phyloP scores from a whole-genome alignment of 1,140 invertebrate genomes.

The Galleria mellonella region DNA sequence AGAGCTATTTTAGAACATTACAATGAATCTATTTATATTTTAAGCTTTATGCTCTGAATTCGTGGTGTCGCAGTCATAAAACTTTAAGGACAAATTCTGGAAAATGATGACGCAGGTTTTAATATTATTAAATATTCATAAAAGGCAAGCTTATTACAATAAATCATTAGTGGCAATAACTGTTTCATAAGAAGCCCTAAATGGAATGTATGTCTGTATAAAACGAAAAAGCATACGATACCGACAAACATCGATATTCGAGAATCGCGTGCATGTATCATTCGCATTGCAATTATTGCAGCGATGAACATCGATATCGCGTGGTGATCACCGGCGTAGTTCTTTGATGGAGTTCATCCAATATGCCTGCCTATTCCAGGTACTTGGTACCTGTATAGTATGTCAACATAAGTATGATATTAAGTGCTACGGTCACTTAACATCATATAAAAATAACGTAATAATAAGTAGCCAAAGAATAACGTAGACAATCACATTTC shows the following conservation, averaged over 20 bases:
- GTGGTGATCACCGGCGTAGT: conserved; percentile 36
- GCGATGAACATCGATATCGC: conserved; percentile 56
- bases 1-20: too few species aligned
- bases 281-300: conserved; percentile 60
- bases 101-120: too few species aligned
- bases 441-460: too few species aligned
- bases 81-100: too few species aligned
- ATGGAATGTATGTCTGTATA: conserved; percentile 12
- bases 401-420: too few species aligned
- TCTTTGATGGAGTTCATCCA: conserved; percentile 23
- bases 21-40: too few species aligned
- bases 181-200: conserved; percentile 29
- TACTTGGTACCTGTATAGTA: background rate
- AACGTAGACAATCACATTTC: too few species aligned
- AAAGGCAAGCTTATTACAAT: conserved; percentile 5
- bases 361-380: conserved; percentile 2
- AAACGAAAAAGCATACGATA: conserved; percentile 20
- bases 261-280: conserved; percentile 58
- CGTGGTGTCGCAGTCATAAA: too few species aligned
- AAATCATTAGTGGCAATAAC: conserved; percentile 15
- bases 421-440: too few species aligned
- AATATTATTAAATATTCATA: conserved; percentile 1
- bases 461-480: too few species aligned
- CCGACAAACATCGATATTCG: conserved; percentile 22
- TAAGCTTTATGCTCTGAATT: too few species aligned